phyloP scores from a whole-genome alignment of 1,140 invertebrate species.

The Elymnias hypermnestra region DNA sequence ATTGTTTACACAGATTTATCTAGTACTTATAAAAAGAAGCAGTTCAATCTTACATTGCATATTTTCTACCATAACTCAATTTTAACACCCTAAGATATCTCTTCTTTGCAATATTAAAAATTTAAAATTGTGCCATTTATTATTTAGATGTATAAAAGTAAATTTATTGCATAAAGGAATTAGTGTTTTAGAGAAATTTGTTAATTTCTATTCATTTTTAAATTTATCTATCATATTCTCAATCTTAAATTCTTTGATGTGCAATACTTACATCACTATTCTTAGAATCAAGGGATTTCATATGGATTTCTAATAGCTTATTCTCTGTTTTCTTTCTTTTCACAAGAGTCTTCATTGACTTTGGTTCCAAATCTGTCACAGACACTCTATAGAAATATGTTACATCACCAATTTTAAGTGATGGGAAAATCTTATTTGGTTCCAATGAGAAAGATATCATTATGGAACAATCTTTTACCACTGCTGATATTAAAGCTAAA shows the following conservation, averaged over 20 bases:
- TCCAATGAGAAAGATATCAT: constrained; percentile 63
- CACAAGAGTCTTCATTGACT: constrained; percentile 38
- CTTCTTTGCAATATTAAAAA: no score
- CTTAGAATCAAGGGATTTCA: constrained; percentile 13
- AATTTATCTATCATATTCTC: no score
- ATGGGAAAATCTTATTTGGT: constrained; percentile 21
- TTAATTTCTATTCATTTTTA: no score
- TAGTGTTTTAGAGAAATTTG: no score
- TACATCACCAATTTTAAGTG: constrained; percentile 27
- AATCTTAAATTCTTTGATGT: neutral
- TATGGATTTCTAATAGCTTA: constrained; percentile 41
- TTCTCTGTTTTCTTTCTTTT: constrained; percentile 48
- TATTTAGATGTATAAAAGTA: no score
- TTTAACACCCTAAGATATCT: no score
- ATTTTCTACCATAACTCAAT: no score
- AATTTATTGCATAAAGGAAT: no score
- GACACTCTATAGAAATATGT: constrained; percentile 48
- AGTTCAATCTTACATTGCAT: no score
- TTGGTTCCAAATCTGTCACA: constrained; percentile 69
- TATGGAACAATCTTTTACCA: constrained; percentile 69
- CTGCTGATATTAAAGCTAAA: constrained; percentile 54
- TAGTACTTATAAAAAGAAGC: no score
- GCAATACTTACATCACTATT: constrained; percentile 8
- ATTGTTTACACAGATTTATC: no score
- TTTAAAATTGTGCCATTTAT: no score